These are phyloP conservation scores for Trichoplax adhaerens DNA, from an alignment of 37 sponge, comb jelly and placozoan genomes.

Conservation along the genomic window DNA sequence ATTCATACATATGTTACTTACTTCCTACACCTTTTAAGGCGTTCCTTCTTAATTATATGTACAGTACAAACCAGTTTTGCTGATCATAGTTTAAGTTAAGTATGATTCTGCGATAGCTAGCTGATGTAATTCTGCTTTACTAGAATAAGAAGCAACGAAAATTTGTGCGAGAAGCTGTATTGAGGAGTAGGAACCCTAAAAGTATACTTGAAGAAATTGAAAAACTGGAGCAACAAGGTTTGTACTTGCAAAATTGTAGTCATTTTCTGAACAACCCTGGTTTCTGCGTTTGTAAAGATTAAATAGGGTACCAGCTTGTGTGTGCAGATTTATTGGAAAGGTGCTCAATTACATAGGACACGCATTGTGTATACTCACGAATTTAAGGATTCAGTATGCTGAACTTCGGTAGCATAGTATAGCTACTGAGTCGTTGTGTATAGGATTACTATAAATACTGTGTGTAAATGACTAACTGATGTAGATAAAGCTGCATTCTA, in stretches of 20 bases:
- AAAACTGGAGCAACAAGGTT: conserved; percentile 57
- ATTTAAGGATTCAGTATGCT: no score
- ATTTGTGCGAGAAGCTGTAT: conserved; percentile 76
- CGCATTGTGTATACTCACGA: no score
- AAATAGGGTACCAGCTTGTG: neutral
- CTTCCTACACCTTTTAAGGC: neutral
- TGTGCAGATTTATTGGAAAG: neutral
- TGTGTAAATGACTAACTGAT: no score
- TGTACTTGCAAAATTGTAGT: neutral
- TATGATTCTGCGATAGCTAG: no score
- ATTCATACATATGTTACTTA: neutral
- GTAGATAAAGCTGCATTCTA: no score
- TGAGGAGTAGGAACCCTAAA: conserved; percentile 55
- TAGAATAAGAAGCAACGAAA: conserved; percentile 87
- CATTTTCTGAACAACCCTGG: neutral
- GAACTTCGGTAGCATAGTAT: no score
- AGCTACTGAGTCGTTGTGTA: no score
- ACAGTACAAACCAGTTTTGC: neutral
- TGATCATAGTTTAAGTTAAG: no score
- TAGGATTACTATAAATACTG: no score
- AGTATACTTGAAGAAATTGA: conserved; percentile 59
- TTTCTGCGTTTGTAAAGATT: conserved; percentile 1
- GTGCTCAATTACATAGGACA: neutral
- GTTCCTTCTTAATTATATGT: neutral
- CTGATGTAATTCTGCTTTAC: no score